A percentile compares a stretch with the other conserved stretches of the same genome.
Conservation (phyloP, 2,888 invertebrate species). For the Erebia epiphron region DNA sequence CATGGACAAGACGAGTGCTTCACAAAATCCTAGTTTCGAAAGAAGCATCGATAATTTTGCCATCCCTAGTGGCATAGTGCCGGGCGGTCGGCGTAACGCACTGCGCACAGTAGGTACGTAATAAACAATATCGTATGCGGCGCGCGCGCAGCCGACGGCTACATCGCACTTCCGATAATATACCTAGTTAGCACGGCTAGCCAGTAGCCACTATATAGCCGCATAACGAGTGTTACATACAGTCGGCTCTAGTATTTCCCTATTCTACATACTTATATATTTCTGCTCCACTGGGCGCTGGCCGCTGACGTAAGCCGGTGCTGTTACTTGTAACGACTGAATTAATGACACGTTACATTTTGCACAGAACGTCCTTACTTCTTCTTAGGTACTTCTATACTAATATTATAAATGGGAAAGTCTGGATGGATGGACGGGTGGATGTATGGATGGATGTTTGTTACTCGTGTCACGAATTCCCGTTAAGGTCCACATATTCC, state of each 20-base stretch:
- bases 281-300: background rate
- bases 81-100: background rate
- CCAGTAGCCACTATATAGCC: too few species aligned
- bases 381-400: too few species aligned
- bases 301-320: background rate
- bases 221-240: background rate
- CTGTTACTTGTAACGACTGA: background rate
- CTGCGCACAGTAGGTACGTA: background rate
- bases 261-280: background rate
- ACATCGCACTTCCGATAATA: conserved; percentile 1
- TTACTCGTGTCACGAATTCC: too few species aligned
- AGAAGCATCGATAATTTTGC: background rate
- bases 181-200: background rate
- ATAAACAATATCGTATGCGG: background rate
- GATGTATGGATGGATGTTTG: too few species aligned
- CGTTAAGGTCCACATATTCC: too few species aligned
- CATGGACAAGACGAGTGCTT: too few species aligned
- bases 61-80: background rate
- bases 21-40: too few species aligned
- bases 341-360: background rate
- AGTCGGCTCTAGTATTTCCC: background rate
- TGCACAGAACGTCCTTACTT: background rate
- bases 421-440: too few species aligned
- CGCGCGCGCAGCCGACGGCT: conserved; percentile 1
- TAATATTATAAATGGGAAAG: too few species aligned